Percentiles rank a stretch among this genome's conserved stretches.
These are phyloP conservation scores for Hycleus phaleratus DNA, from an alignment of 1,140 invertebrate species.

Conservation along the genomic window DNA sequence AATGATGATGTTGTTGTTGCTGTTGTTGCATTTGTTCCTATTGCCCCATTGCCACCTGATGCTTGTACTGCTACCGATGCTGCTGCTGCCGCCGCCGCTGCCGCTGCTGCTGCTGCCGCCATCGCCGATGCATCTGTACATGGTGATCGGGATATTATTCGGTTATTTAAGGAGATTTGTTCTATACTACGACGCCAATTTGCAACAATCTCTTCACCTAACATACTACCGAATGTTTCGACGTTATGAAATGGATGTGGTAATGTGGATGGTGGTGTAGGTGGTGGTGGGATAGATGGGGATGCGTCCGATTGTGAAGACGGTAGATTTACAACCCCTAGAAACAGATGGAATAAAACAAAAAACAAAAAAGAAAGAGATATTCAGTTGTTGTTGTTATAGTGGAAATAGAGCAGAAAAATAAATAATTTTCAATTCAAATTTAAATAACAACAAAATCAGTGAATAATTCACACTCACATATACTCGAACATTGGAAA, in stretches of 20 bases:
- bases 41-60: constrained; percentile 33
- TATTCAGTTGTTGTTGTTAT: no score
- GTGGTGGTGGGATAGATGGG: constrained; percentile 20
- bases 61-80: constrained; percentile 28
- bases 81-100: constrained; percentile 35
- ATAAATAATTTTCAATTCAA: background rate
- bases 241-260: constrained; percentile 58
- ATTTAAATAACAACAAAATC: background rate
- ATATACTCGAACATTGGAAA: background rate
- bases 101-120: constrained; percentile 23
- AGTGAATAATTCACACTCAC: background rate
- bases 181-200: constrained; percentile 68
- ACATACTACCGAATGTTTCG: constrained; percentile 59
- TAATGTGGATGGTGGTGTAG: constrained; percentile 46
- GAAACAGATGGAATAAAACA: constrained; percentile 23
- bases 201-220: constrained; percentile 70
- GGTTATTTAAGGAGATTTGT: constrained; percentile 32
- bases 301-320: constrained; percentile 36
- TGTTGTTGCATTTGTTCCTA: constrained; percentile 37
- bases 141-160: constrained; percentile 21
- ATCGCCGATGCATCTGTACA: constrained; percentile 31
- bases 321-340: constrained; percentile 38
- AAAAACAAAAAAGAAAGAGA: no score
- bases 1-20: constrained; percentile 27
- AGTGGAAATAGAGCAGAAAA: background rate